These are phyloP conservation scores for Alviniconcha marisindica DNA, from an alignment of 1,140 invertebrate species.

Conservation along the genomic window DNA sequence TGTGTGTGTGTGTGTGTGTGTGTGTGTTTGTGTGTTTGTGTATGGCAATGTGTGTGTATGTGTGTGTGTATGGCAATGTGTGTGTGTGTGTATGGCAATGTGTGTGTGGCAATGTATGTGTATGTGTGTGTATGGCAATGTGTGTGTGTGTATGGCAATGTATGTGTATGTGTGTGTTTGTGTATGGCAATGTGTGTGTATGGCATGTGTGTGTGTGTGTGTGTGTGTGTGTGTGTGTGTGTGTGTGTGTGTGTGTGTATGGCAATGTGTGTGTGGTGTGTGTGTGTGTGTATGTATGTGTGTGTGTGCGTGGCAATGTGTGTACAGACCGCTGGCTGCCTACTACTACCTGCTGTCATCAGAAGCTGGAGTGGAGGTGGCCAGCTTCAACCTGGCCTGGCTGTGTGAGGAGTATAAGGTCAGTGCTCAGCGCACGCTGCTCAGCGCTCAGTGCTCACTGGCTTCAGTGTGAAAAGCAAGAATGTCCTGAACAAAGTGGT, in stretches of 20 bases:
- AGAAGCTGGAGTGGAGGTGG: slow-evolving; percentile 71
- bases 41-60: not conserved
- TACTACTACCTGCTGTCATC: slow-evolving; percentile 72
- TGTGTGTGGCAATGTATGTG: not conserved
- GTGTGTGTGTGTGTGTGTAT: not conserved
- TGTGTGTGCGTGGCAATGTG: not conserved
- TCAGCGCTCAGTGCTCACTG: too few species aligned
- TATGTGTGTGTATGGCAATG: not conserved
- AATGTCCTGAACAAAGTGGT: too few species aligned
- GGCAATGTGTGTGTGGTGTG: too few species aligned
- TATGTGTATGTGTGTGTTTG: not conserved
- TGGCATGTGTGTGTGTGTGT: not conserved
- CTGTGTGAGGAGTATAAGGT: slow-evolving; percentile 73
- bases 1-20: too few species aligned
- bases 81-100: not conserved
- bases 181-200: not conserved
- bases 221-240: not conserved
- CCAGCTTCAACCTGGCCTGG: slow-evolving; percentile 71
- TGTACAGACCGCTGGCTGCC: slow-evolving; percentile 60
- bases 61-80: not conserved
- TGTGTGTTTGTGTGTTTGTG: not conserved
- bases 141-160: too few species aligned
- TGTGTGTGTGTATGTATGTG: too few species aligned
- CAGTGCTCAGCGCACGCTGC: too few species aligned
- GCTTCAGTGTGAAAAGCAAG: too few species aligned